Base-by-base conservation (phyloP, 2,888 invertebrate genomes). In the Ganaspis brasiliensis region DNA sequence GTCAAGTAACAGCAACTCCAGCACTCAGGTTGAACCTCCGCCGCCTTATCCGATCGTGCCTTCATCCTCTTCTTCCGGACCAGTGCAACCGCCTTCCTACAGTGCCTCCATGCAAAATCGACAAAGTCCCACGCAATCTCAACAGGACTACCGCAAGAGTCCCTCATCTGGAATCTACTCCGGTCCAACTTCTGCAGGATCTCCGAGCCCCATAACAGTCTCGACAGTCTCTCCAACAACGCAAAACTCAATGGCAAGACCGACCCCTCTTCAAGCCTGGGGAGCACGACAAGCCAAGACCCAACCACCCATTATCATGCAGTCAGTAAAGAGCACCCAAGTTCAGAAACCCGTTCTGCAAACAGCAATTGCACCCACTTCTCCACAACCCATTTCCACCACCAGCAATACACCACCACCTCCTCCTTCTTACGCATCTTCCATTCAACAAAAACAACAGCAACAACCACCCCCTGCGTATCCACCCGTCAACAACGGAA, bases 231-330 rank as follows among this genome's bases (percentile, higher is more conserved):
- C 94, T 37, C 94, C 95, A 71, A 93, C 94, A 72, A 92, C 93
- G 5, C 92, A 95, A 72, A 92, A 94, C 55, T 93, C 94, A 9
- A 94, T 95, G 94, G 94, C 95, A 56, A 93, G 96, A 82, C 96
- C 97, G 4, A 96, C 97, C 81, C 97, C 98, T 3, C 92, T 96
- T 74, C 96, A 95, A 90, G 96, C 97, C 63, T 96, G 97, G 95
- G 95, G 96, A 75, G 96, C 97, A 74, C 93, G 96, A 71, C 98
- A 98, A 91, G 95, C 97, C 52, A 97, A 96, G 87, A 96, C 97
- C 21, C 98, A 98, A 88, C 96, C 97, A 70, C 98, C 98, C 8
- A 97, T 98, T 82, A 98, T 98, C 81, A 98, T 98, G 98, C 98
- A 98, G 91, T 97, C 98, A 37, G 98, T 98, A 19, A 97, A 97